Conservation (phyloP, 2,113 vertebrate species). For the Plecturocebus donacophilus region DNA sequence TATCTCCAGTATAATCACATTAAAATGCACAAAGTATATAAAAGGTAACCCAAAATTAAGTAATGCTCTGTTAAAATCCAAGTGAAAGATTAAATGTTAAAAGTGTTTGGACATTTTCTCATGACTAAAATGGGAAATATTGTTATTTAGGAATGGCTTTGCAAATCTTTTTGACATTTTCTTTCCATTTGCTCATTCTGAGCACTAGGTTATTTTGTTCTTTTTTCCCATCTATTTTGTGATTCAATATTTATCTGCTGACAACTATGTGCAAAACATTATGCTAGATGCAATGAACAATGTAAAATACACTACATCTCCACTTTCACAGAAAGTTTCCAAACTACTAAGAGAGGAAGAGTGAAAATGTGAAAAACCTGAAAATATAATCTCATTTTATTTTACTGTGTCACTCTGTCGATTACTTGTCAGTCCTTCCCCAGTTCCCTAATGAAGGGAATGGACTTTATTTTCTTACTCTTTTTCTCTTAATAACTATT, state of each 20-base stretch:
- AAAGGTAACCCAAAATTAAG: conserved; percentile 17
- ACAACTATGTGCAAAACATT: conserved; percentile 11
- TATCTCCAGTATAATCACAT: conserved; percentile 5
- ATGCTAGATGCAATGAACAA: neutral
- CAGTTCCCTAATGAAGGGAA: conserved; percentile 3
- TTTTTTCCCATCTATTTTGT: neutral
- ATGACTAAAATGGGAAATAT: conserved; percentile 9
- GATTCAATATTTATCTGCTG: neutral
- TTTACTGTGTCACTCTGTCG: neutral
- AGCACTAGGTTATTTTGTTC: neutral
- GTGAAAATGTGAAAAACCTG: neutral
- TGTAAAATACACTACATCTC: neutral
- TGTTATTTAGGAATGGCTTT: neutral
- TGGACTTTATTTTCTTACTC: neutral
- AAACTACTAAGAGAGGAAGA: neutral
- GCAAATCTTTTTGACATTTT: neutral
- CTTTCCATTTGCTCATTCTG: neutral
- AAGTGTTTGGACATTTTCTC: neutral
- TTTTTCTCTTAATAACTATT: conserved; percentile 30
- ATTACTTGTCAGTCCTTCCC: neutral
- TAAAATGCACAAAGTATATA: conserved; percentile 16
- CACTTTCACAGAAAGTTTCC: conserved; percentile 36
- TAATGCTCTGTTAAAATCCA: neutral
- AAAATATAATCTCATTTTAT: neutral
- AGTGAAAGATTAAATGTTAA: neutral